Evolutionary conservation across 2,113 vertebrate genomes (phyloP).

Genomic region (Speoplatyrhinus poulsoni): DNA sequence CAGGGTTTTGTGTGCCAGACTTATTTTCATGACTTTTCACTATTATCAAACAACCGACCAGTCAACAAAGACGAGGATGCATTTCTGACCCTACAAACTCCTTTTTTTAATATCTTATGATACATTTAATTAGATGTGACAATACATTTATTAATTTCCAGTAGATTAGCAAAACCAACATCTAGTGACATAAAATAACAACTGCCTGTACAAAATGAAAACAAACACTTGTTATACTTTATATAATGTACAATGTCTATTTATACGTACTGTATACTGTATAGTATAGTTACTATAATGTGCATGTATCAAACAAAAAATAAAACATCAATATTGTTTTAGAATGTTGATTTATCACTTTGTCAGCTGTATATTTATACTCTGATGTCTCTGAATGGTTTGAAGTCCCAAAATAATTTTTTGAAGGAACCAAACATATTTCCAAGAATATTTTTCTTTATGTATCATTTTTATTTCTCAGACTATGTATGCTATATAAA

Average conservation of each 20-base stretch:
- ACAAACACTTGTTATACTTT: background rate
- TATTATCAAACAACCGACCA: background rate
- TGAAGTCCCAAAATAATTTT: background rate
- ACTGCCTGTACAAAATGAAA: slow-evolving; percentile 2
- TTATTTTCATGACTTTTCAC: background rate
- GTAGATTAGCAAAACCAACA: slow-evolving; percentile 25
- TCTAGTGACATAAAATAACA: background rate
- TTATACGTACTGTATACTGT: no score
- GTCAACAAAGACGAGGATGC: background rate
- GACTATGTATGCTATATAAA: background rate
- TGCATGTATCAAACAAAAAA: background rate
- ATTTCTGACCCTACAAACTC: background rate
- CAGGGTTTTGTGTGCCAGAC: slow-evolving; percentile 31
- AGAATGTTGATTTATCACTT: background rate
- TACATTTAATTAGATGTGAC: slow-evolving; percentile 61
- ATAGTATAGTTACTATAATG: background rate
- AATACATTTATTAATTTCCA: slow-evolving; percentile 31
- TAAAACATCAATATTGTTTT: slow-evolving; percentile 5
- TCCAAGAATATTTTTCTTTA: background rate
- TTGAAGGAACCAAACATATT: background rate
- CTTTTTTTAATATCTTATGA: background rate
- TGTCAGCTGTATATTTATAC: no score
- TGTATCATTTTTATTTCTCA: background rate
- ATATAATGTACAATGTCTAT: background rate
- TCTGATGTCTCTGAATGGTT: background rate